These are phyloP conservation scores for Lobophora halterata DNA, from an alignment of 2,888 invertebrate species.

Conservation along the genomic window DNA sequence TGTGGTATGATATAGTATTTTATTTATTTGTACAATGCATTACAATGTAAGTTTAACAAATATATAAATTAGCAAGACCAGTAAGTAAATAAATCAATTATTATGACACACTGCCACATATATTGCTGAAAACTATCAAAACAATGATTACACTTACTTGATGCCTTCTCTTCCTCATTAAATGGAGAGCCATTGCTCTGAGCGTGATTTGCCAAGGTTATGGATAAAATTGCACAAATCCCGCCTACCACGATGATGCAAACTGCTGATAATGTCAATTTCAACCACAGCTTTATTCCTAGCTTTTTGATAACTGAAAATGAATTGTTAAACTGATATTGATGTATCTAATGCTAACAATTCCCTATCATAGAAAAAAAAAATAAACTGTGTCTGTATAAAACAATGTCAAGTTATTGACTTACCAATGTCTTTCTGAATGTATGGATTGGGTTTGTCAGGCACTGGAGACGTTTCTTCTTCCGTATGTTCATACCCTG, in stretches of 20 bases:
- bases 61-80: too few relatives aligned
- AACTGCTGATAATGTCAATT: slow-evolving; percentile 50
- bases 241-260: slow-evolving; percentile 53
- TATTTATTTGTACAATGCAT: too few relatives aligned
- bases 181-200: slow-evolving; percentile 31
- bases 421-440: slow-evolving; percentile 30
- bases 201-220: slow-evolving; percentile 41
- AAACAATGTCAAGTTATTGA: slow-evolving; percentile 14
- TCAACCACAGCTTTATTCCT: slow-evolving; percentile 53
- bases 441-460: slow-evolving; percentile 16
- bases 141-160: too few relatives aligned
- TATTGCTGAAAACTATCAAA: too few relatives aligned
- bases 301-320: slow-evolving; percentile 48
- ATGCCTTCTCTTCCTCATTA: slow-evolving; percentile 29
- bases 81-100: too few relatives aligned
- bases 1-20: too few relatives aligned
- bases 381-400: too few relatives aligned
- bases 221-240: slow-evolving; percentile 50
- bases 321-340: too few relatives aligned
- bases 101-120: too few relatives aligned
- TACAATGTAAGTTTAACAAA: too few relatives aligned
- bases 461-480: slow-evolving; percentile 36
- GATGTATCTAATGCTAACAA: background rate
- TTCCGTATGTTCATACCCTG: slow-evolving; percentile 51
- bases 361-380: background rate